A percentile compares a stretch with the other conserved stretches of the same genome.
Conservation (phyloP, 2,797 vertebrate species). For the Centroberyx gerrardi region DNA sequence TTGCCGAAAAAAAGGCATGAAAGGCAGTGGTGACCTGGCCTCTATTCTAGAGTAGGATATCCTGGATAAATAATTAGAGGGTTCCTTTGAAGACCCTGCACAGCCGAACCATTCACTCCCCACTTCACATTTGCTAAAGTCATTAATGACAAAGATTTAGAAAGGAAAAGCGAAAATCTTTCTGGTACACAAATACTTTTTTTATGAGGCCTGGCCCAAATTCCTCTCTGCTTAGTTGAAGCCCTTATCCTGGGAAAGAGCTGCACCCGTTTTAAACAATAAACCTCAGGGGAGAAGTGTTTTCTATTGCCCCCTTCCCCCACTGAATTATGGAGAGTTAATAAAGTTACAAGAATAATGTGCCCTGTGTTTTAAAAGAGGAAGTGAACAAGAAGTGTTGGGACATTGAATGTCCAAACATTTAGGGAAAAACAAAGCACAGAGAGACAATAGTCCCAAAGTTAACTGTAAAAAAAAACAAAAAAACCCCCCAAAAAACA, state of each 20-base stretch:
- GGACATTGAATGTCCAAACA: constrained; percentile 45
- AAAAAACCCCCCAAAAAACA: neutral
- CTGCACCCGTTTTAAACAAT: constrained; percentile 83
- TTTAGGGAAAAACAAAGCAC: constrained; percentile 28
- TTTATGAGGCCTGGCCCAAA: constrained; percentile 84
- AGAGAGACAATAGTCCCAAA: constrained; percentile 24
- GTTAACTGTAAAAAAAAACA: neutral
- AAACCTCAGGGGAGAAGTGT: constrained; percentile 80
- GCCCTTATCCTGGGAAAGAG: constrained; percentile 85
- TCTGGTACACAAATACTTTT: constrained; percentile 87
- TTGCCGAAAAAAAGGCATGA: constrained; percentile 74
- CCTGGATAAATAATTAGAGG: constrained; percentile 89
- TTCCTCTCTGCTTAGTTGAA: constrained; percentile 86
- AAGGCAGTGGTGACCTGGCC: constrained; percentile 80
- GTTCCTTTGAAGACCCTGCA: constrained; percentile 83
- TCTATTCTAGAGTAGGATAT: constrained; percentile 86
- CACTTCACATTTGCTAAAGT: constrained; percentile 89
- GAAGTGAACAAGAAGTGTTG: constrained; percentile 59
- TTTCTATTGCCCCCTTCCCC: constrained; percentile 71
- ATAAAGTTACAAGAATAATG: constrained; percentile 83
- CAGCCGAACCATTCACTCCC: constrained; percentile 78
- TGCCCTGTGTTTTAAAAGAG: constrained; percentile 68
- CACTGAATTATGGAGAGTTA: constrained; percentile 80
- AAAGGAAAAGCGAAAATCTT: constrained; percentile 84
- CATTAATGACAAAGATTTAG: constrained; percentile 89